phyloP scores from a whole-genome alignment of 2,888 invertebrate species.

The Lysandra bellargus region DNA sequence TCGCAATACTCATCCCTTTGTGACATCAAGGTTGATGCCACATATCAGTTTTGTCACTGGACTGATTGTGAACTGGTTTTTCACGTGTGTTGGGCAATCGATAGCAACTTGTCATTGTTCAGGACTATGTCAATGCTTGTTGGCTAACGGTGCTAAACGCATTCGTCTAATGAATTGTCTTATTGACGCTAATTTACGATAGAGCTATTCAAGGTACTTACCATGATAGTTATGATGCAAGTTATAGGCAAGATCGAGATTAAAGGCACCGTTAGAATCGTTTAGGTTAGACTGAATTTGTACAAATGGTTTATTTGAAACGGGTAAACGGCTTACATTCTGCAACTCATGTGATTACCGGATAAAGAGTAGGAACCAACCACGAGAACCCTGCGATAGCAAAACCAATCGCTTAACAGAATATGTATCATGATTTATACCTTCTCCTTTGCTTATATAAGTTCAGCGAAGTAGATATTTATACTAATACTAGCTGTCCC shows the following conservation, averaged over 20 bases:
- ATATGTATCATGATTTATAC: no score
- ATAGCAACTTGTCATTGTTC: slow-evolving; percentile 16
- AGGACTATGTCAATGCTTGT: slow-evolving; percentile 26
- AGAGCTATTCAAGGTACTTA: slow-evolving; percentile 10
- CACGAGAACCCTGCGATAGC: no score
- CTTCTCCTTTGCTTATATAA: no score
- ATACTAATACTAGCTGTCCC: no score
- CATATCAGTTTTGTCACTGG: slow-evolving; percentile 10
- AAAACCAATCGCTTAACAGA: no score
- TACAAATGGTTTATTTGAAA: no score
- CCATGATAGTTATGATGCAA: background rate
- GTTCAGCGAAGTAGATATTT: no score
- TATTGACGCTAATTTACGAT: slow-evolving; percentile 26
- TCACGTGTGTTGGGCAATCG: slow-evolving; percentile 23
- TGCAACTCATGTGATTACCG: no score
- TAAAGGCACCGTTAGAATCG: background rate
- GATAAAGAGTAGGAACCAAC: no score
- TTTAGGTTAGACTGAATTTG: background rate
- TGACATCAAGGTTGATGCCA: slow-evolving; percentile 13
- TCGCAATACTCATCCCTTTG: slow-evolving; percentile 1
- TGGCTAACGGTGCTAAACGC: slow-evolving; percentile 13
- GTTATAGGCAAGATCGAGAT: background rate
- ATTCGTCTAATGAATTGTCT: slow-evolving; percentile 25
- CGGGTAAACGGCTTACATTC: no score
- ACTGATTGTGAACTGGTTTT: slow-evolving; percentile 6